Percentiles rank a stretch among this genome's conserved stretches.
These are phyloP conservation scores for Geococcyx californianus DNA, from an alignment of 2,113 vertebrate species.

Conservation along the genomic window DNA sequence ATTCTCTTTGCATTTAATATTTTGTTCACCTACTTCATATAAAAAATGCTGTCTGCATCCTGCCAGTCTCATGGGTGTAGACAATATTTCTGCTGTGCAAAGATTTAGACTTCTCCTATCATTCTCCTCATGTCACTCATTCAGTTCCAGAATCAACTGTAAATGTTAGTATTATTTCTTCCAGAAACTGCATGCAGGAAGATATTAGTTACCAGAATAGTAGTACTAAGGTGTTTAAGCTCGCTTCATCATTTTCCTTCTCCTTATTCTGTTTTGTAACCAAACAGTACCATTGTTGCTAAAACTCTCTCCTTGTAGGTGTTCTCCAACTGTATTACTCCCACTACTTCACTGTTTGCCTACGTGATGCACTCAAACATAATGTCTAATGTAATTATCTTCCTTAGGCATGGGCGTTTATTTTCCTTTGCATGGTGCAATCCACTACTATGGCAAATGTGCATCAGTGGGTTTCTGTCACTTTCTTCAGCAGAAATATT, in stretches of 20 bases:
- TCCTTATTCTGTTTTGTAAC: constrained; percentile 31
- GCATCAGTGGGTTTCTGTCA: background rate
- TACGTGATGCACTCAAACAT: constrained; percentile 50
- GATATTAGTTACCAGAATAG: background rate
- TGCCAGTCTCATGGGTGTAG: background rate
- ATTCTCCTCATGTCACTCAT: background rate
- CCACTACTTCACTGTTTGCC: constrained; percentile 47
- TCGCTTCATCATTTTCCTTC: background rate
- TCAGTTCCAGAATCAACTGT: background rate
- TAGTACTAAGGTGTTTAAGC: background rate
- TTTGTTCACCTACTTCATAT: background rate
- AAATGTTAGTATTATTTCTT: background rate
- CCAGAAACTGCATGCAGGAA: background rate
- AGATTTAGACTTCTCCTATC: background rate
- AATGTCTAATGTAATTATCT: constrained; percentile 45
- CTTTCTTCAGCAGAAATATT: background rate
- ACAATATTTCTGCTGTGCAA: background rate
- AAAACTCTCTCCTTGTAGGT: constrained; percentile 43
- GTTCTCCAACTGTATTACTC: constrained; percentile 49
- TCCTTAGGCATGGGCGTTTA: constrained; percentile 12
- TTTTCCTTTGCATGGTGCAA: constrained; percentile 5
- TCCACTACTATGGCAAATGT: background rate
- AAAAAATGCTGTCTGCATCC: background rate
- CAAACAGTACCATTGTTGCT: constrained; percentile 43
- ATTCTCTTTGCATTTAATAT: background rate